Evolutionary conservation across 2,888 invertebrate genomes (phyloP), one percentile per base, ranked within the genome.

Genomic region (Drosophila maculinotata): DNA sequence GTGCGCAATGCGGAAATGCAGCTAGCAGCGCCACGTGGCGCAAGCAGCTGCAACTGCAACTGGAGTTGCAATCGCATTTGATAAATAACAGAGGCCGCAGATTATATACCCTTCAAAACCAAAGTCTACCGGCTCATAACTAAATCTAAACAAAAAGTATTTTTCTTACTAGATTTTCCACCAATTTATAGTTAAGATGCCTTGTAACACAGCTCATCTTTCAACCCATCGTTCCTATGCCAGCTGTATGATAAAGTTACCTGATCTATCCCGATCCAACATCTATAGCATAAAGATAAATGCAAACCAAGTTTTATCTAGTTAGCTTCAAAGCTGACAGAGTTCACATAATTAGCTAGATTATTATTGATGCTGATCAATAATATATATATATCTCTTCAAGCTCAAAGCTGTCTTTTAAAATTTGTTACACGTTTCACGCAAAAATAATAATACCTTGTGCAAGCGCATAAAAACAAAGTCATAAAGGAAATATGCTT

Each of bases 1-100:
- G 70, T 63, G 79, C 69, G 75, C 77, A 73, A 85, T 80, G 82
- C 82, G 85, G 83, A 85, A 83, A 70, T 83, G 80, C 80, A 82
- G 69, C 49, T 35, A 56, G 54, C 54, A 28, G 25, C 39, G 25
- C 39, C 39, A 68, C 47, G 38, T 38, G 39, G 57, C 57, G 36
- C 62, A 38, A 63, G 26, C 41, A 49, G 25, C 41, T 47, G 28
- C 44, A 42, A n/a, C 9, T 47, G 14, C 48, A 44, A 1, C 28
- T 25, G n/a, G 9, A 42, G 4, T 15, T 14, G 17, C 39, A 23
- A 39, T 9, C 47, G 48, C 26, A 30, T n/a, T 25, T 38, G 77
- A 79, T 83, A 84, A 84, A 83, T 84, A 84, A 44, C 7, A 3
- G 3, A 30, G 8, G 9, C 20, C 45, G 31, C 31, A 10, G 2